These are phyloP conservation scores for Onchidella celtica DNA, from an alignment of 2,888 invertebrate species.

Conservation along the genomic window DNA sequence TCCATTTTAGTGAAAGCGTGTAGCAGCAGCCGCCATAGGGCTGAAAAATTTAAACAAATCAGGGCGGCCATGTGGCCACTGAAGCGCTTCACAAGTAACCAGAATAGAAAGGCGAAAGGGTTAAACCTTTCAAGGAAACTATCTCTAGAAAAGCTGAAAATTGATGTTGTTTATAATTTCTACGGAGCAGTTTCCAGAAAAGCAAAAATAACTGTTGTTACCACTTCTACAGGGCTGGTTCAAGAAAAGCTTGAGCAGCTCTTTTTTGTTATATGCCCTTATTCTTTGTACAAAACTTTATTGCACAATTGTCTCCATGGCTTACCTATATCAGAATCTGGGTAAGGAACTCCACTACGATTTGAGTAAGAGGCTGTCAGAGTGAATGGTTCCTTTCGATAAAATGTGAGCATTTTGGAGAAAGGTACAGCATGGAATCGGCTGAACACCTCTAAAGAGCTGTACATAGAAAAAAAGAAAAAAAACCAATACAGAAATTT, in stretches of 20 bases:
- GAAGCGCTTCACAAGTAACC: too few species aligned
- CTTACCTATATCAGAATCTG: slow-evolving; percentile 77
- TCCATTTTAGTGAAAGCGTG: too few species aligned
- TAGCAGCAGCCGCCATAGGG: too few species aligned
- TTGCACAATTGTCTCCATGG: not conserved
- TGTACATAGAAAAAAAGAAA: slow-evolving; percentile 79
- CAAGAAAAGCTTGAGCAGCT: not conserved
- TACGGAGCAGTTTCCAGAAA: not conserved
- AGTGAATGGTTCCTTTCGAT: slow-evolving; percentile 92
- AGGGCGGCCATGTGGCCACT: too few species aligned
- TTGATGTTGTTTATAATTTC: not conserved
- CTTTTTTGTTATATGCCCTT: too few species aligned
- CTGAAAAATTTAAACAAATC: too few species aligned
- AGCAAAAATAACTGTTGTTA: not conserved
- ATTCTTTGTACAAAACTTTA: too few species aligned
- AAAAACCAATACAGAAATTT: slow-evolving; percentile 4
- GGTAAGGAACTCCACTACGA: slow-evolving; percentile 73
- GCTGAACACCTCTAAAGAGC: slow-evolving; percentile 93
- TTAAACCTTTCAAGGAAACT: too few species aligned
- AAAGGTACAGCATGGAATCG: slow-evolving; percentile 93
- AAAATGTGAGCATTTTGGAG: slow-evolving; percentile 96
- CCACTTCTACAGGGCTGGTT: not conserved
- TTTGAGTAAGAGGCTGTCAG: slow-evolving; percentile 92
- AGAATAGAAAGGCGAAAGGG: too few species aligned
- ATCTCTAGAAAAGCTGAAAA: not conserved